Base-by-base conservation (phyloP, 2,888 invertebrate species). In the Synanthedon myopaeformis region DNA sequence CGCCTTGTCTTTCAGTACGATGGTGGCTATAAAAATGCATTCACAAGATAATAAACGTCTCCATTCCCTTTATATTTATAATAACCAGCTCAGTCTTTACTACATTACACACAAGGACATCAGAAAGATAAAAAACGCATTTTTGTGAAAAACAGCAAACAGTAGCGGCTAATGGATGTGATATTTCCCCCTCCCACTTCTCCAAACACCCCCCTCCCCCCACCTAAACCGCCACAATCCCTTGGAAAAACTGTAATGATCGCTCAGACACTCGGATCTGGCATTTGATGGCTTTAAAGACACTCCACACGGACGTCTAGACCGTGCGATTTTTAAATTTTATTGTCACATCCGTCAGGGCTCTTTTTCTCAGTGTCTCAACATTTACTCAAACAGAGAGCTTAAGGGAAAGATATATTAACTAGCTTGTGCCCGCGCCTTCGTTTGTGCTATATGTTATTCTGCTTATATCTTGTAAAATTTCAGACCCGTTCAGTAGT, bases 241-340 rank as follows among this genome's bases (percentile, higher is more conserved):
- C 59, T 14, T 56, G 54, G 58, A 58, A 64, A 62, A 58, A 63
- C 61, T 45, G 60, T 63, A 65, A 63, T 63, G 64, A 61, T 61
- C 58, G 56, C 49, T 14, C 58, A 58, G 62, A 58, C 60, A 59
- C 59, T 60, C 60, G 57, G 58, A 58, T 55, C 56, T 58, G 61
- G 57, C 59, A 57, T 56, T 58, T 59, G 62, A 62, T 59, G 61
- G 60, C 62, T 62, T 61, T 63, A 61, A 52, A 51, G 57, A 59
- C 54, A 58, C 57, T 35, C 58, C 56, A 58, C 51, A 52, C 49
- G 48, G 41, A 11, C 45, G 45, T 45, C 45, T 45, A 35, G 23
- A 51, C 42, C 23, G 17, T 50, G 13, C 14, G 45, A 45, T 45
- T 45, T 45, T 45, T 45, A 45, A 45, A n/a, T 45, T 45, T 45